Conservation (phyloP, 2,113 vertebrate species). For the Cairina moschata region DNA sequence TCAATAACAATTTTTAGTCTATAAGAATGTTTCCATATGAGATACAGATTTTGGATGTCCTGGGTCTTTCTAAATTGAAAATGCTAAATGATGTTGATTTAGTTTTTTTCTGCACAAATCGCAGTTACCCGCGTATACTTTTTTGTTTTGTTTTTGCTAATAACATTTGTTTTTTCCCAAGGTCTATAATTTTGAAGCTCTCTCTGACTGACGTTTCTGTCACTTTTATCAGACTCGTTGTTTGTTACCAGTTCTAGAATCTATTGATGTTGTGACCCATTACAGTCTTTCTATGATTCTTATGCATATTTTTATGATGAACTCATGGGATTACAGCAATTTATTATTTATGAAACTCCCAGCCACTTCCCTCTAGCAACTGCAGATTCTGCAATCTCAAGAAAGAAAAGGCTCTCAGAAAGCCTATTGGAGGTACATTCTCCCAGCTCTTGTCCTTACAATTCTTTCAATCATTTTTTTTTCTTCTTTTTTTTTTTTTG, state of each 20-base stretch:
- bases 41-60: not conserved
- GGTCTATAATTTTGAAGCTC: not conserved
- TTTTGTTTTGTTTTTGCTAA: not conserved
- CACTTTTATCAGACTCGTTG: conserved; percentile 20
- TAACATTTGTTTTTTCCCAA: not conserved
- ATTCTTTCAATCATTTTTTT: not conserved
- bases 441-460: not conserved
- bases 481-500: not conserved
- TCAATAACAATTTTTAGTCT: not conserved
- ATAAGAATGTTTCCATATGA: not conserved
- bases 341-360: conserved; percentile 60
- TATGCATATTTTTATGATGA: conserved; percentile 52
- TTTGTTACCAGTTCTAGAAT: conserved; percentile 9
- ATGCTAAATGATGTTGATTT: not conserved
- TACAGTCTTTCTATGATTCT: conserved; percentile 14
- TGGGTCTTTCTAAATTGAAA: not conserved
- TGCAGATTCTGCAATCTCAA: not conserved
- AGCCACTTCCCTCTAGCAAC: conserved; percentile 24
- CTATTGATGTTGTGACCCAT: conserved; percentile 42
- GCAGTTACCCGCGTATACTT: not conserved
- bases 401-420: not conserved
- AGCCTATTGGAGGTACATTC: not conserved
- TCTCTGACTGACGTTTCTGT: not conserved
- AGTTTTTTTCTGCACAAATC: not conserved
- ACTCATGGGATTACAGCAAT: conserved; percentile 36